These are phyloP conservation scores for Phyllotreta striolata DNA, from an alignment of 2,888 invertebrate species.

Conservation along the genomic window DNA sequence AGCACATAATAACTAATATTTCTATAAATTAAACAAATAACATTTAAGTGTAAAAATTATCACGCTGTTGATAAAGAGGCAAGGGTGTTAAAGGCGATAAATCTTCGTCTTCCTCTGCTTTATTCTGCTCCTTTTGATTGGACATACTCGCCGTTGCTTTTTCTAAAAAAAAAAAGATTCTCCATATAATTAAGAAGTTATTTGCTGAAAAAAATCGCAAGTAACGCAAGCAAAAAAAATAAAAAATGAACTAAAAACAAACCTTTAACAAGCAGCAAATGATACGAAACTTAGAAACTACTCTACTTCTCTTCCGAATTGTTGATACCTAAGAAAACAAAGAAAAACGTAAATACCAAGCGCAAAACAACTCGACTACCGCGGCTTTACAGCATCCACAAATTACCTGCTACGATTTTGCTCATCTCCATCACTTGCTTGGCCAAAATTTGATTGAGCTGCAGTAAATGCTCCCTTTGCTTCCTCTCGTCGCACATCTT, in stretches of 20 bases:
- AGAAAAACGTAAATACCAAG: conserved; percentile 43
- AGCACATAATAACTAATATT: conserved; percentile 22
- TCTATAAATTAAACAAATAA: conserved; percentile 8
- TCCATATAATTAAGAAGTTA: not conserved
- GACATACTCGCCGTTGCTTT: conserved; percentile 81
- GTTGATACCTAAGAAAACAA: conserved; percentile 59
- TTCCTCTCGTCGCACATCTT: conserved; percentile 79
- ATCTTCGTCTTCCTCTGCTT: conserved; percentile 72
- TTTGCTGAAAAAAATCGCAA: conserved; percentile 11
- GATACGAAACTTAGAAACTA: conserved; percentile 48
- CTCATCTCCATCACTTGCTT: conserved; percentile 95
- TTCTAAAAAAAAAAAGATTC: conserved; percentile 47
- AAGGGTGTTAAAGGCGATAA: conserved; percentile 79
- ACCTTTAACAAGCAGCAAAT: conserved; percentile 55
- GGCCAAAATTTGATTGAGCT: conserved; percentile 90
- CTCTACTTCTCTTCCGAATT: conserved; percentile 55
- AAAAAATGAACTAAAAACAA: conserved; percentile 55
- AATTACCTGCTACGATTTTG: conserved; percentile 90
- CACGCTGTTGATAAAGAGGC: conserved; percentile 86
- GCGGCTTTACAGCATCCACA: too few species aligned
- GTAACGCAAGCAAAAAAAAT: conserved; percentile 28
- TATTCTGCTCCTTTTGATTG: conserved; percentile 63
- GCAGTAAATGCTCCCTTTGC: conserved; percentile 87
- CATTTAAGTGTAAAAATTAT: conserved; percentile 74
- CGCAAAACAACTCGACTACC: conserved; percentile 25